Evolutionary conservation across 1,140 invertebrate species (phyloP), one percentile per base, ranked within the genome.

Genomic region (Drosophila biarmipes): DNA sequence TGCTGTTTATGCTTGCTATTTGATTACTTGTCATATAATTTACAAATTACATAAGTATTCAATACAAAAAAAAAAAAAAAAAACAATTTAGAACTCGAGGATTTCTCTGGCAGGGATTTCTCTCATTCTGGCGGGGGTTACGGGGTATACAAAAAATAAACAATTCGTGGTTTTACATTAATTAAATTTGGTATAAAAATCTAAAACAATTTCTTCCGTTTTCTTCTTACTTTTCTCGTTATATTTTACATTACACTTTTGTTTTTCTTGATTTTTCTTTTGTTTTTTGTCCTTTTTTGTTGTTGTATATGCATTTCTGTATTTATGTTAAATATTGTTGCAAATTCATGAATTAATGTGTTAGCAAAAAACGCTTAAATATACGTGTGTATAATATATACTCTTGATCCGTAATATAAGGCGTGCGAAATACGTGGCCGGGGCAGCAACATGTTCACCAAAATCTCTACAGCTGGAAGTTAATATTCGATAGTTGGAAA

Each of bases 121-220:
- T 19, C 19, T 40, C 35, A 37, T 37, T 45, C 38, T 35, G 14
- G 38, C 46, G 24, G 38, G 34, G 46, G 42, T 48, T 42, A 24
- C 40, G 37, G 48, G 57, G 53, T 34, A 59, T 72, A 78, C 55
- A 82, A 59, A 71, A 66, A 45, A 63, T 45, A 80, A 76, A 76
- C 72, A 72, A 85, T 74, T 63, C 52, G 62, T 59, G 53, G 19
- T 75, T 67, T 79, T 74, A 85, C 80, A 80, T 63, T 78, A 78
- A 81, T 79, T 79, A 84, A 84, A 71, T 86, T 84, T 84, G 77
- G 80, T 84, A 86, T 86, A 80, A 84, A 84, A 84, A 84, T 84
- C 80, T 84, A 84, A 80, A 86, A 84, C 80, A 84, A 84, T 82
- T 82, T 69, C 61, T 27, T 49, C 27, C 45, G 42, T 19, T 62